Base-by-base conservation (phyloP, 2,113 vertebrate genomes). In the Datnioides undecimradiatus region DNA sequence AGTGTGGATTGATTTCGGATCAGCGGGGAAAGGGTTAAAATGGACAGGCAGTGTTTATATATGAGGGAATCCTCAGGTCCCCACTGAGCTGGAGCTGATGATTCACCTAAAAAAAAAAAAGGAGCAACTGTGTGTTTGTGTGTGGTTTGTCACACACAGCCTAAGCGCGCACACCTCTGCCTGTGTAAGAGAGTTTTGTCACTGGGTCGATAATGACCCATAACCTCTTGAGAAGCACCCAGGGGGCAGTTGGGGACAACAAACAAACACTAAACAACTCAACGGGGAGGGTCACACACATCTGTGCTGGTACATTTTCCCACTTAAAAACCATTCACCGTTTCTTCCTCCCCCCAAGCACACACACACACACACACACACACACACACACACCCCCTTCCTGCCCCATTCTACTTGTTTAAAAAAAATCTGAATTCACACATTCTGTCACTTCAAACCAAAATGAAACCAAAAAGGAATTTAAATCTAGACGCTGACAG, bases 221-320 rank as follows among this genome's bases (percentile, higher is more conserved):
- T 85, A 87, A 86, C 91, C 87, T 86, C 73, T 82, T 71, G 83
- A 57, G 83, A 88, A 68, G 60, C 65, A 77, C 76, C 52, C 49
- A 38, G 87, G 74, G 86, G 88, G 82, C 19, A 27, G 83, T 36
- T 59, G 79, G 89, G 69, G 77, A 90, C 80, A 75, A 86, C 91
- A 92, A 94, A 92, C 92, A 93, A 93, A 94, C 85, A 90, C 65
- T 92, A 90, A 92, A 93, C 87, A 69, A 51, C 89, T 90, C 88
- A 87, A 91, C 68, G 66, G 80, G 67, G 60, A 57, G 60, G 63
- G 31, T 84, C 64, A 77, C 86, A 87, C 80, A 80, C 83, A 87
- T 73, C 41, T 72, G 80, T 64, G 63, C 80, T 23, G 41, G 73
- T 82, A 38, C 62, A 73, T 82, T 89, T 85, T 78, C 58, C 38